Percentiles rank a stretch among this genome's conserved stretches.
phyloP scores from a whole-genome alignment of 2,888 invertebrate species.

The Philopedon plagiatum region DNA sequence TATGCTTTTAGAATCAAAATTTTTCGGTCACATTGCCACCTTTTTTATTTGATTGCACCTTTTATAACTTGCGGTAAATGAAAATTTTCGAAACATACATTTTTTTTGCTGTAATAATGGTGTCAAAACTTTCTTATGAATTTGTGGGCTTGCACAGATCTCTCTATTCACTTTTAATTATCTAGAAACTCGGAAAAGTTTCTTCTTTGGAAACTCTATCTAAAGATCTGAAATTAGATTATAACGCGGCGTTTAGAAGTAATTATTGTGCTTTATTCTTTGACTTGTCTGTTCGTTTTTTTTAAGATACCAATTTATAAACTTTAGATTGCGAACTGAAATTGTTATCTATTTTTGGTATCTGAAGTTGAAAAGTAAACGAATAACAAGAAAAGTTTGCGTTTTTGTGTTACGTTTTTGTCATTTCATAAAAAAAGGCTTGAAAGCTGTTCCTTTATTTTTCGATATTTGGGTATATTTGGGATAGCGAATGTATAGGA shows the following conservation, averaged over 20 bases:
- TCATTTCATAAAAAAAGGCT: too few relatives aligned
- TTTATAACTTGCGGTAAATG: too few relatives aligned
- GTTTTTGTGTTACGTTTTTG: too few relatives aligned
- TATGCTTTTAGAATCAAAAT: too few relatives aligned
- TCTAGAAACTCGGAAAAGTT: neutral
- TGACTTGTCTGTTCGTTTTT: neutral
- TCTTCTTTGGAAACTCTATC: neutral
- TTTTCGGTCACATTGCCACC: too few relatives aligned
- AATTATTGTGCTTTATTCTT: conserved; percentile 7
- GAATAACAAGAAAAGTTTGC: neutral
- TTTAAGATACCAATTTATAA: neutral
- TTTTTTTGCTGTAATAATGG: too few relatives aligned
- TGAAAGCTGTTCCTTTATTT: too few relatives aligned
- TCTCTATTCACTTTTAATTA: conserved; percentile 6
- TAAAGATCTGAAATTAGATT: neutral
- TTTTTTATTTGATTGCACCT: too few relatives aligned
- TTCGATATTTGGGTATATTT: too few relatives aligned
- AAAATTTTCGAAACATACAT: too few relatives aligned
- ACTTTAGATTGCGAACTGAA: neutral
- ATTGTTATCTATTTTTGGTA: neutral
- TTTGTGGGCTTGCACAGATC: neutral
- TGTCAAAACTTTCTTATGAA: too few relatives aligned
- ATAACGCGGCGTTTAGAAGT: neutral
- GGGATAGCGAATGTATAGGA: too few relatives aligned
- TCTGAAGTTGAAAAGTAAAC: neutral